These are phyloP conservation scores for Chalcosyrphus nemorum DNA, from an alignment of 2,888 invertebrate species.

Conservation along the genomic window DNA sequence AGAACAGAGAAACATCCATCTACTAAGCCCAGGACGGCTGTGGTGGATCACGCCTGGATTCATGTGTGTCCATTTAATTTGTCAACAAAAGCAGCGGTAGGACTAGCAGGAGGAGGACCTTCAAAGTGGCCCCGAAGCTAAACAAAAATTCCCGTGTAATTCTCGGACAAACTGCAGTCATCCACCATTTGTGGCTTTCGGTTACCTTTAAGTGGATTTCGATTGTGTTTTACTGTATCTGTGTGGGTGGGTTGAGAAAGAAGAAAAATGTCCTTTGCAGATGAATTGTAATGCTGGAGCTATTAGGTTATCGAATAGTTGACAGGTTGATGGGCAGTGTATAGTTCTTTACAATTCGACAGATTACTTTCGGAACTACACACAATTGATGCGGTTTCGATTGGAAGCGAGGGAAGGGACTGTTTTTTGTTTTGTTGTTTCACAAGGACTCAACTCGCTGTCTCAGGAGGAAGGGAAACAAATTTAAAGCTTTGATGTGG, in stretches of 20 bases:
- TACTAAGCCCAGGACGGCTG: conserved; percentile 52
- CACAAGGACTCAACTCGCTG: too few species aligned
- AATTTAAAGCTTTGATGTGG: too few species aligned
- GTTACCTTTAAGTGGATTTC: conserved; percentile 68
- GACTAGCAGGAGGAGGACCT: neutral
- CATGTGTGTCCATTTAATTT: conserved; percentile 71
- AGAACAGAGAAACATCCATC: conserved; percentile 57
- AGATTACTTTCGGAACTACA: neutral
- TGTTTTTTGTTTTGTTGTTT: too few species aligned
- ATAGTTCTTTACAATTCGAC: conserved; percentile 10
- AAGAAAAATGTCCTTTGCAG: conserved; percentile 36
- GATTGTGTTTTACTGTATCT: conserved; percentile 28
- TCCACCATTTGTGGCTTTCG: conserved; percentile 57
- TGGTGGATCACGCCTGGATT: conserved; percentile 67
- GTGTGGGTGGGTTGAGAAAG: neutral
- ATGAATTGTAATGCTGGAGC: conserved; percentile 28
- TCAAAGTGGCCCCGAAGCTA: conserved; percentile 67
- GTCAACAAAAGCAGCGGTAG: conserved; percentile 59
- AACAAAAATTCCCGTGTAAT: conserved; percentile 66
- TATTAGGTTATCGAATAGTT: conserved; percentile 15
- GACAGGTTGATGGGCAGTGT: conserved; percentile 6
- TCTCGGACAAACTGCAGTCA: conserved; percentile 56
- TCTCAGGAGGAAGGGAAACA: too few species aligned
- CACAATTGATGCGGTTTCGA: neutral
- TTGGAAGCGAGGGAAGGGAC: neutral